Evolutionary conservation across 1,140 invertebrate species (phyloP).

Genomic region (Drosophila insularis): DNA sequence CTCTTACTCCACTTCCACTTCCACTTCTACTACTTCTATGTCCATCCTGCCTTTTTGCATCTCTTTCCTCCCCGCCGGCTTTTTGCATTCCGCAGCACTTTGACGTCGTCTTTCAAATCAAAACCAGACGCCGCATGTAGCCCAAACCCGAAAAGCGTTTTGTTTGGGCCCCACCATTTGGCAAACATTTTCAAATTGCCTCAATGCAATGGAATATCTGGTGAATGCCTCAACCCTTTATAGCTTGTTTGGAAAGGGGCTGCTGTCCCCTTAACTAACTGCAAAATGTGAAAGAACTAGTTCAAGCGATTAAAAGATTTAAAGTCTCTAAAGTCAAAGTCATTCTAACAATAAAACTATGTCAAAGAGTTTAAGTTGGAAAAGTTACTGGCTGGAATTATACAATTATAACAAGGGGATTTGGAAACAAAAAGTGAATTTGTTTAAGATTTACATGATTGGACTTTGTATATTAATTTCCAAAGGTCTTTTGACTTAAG

Average conservation of each 20-base stretch:
- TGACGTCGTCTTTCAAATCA: slow-evolving; percentile 54
- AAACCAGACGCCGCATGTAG: slow-evolving; percentile 39
- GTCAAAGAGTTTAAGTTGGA: neutral
- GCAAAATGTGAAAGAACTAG: neutral
- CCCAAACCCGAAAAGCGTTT: slow-evolving; percentile 37
- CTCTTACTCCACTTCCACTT: slow-evolving; percentile 4
- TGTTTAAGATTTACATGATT: no score
- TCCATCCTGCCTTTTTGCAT: neutral
- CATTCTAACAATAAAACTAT: neutral
- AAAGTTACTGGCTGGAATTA: no score
- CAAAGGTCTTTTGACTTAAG: no score
- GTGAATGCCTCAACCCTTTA: neutral
- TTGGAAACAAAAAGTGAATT: no score
- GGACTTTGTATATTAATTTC: no score
- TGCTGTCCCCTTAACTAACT: neutral
- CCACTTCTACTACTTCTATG: neutral
- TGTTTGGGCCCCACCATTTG: slow-evolving; percentile 17
- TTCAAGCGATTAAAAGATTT: slow-evolving; percentile 4
- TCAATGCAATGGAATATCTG: slow-evolving; percentile 11
- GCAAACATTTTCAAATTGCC: slow-evolving; percentile 25
- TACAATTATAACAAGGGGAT: no score
- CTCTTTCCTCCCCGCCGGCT: neutral
- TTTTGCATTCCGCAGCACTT: slow-evolving; percentile 27
- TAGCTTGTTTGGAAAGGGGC: neutral
- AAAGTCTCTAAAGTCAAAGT: neutral